Evolutionary conservation across 2,797 vertebrate genomes (phyloP), one percentile per base, ranked within the genome.

Genomic region (Chelon labrosus): DNA sequence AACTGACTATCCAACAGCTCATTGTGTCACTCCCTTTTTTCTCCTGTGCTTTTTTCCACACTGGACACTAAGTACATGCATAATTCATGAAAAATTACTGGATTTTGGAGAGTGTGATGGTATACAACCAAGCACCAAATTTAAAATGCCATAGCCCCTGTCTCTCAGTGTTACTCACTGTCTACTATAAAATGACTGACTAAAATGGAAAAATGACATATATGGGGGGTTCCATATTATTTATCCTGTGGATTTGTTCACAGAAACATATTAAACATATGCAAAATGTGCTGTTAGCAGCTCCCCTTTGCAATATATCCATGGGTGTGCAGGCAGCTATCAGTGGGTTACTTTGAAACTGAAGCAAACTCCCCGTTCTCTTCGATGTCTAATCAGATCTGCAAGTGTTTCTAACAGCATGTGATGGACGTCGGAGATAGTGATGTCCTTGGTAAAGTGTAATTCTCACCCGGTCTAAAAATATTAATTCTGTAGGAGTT

Each of bases 1-100:
- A 49, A 10, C 1, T 47, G 44, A n/a, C 44, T 46, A 8, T n/a
- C 19, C 19, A n/a, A 25, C 57, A 51, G 35, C 13, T 59, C 56
- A 27, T 38, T 52, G 53, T 25, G 27, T 42, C 20, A 25, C n/a
- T 52, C 25, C 14, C 50, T 38, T 11, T 11, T 14, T 7, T 5
- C 22, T 41, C 54, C 11, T 19, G 17, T 39, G 37, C 42, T n/a
- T 20, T 27, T 27, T 17, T 49, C 22, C 22, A 61, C 57, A 51
- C 6, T 59, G 61, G 6, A 16, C 27, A 1, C 27, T 27, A 27
- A 49, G 47, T 41, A 19, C 27, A 72, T 60, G 46, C 31, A 61
- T 61, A 20, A 50, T 77, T 61, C 63, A 51, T 67, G 25, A n/a
- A 57, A 10, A 42, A 50, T 20, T 51, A n/a, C 7, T 39, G 20